phyloP scores from a whole-genome alignment of 2,888 invertebrate species.

The Tenodera sinensis region DNA sequence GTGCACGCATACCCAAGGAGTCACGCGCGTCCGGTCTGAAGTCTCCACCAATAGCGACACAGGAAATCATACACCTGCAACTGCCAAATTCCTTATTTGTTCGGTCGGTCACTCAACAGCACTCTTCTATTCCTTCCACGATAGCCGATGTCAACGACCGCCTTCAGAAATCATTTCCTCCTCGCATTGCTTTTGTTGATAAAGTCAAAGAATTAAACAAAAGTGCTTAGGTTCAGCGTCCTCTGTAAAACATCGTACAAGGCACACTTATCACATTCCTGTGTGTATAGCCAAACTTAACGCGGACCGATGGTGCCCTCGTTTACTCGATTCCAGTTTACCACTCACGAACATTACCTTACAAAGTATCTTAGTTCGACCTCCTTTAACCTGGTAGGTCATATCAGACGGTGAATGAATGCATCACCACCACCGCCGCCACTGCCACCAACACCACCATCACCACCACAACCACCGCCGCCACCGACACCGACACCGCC shows the following conservation, averaged over 20 bases:
- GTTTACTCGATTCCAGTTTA: no score
- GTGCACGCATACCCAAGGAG: background rate
- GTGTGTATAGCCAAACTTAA: no score
- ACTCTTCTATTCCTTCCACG: background rate
- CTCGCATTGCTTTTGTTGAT: background rate
- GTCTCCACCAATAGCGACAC: background rate
- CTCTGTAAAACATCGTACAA: background rate
- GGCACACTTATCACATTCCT: no score
- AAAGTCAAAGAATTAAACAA: background rate
- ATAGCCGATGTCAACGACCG: background rate
- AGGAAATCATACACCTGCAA: conserved; percentile 16
- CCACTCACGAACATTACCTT: no score
- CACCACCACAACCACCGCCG: no score
- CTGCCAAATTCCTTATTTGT: conserved; percentile 17
- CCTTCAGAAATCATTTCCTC: background rate
- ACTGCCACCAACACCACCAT: no score
- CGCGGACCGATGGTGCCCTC: no score
- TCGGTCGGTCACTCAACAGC: background rate
- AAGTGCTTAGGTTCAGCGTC: background rate
- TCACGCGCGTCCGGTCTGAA: background rate
- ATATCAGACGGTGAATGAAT: no score
- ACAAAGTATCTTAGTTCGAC: no score
- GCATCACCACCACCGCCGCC: no score
- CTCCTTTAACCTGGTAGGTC: no score
- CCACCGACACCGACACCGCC: no score